These are phyloP conservation scores for Coronaproctus castanopsis DNA, from an alignment of 2,888 invertebrate species.

Conservation along the genomic window DNA sequence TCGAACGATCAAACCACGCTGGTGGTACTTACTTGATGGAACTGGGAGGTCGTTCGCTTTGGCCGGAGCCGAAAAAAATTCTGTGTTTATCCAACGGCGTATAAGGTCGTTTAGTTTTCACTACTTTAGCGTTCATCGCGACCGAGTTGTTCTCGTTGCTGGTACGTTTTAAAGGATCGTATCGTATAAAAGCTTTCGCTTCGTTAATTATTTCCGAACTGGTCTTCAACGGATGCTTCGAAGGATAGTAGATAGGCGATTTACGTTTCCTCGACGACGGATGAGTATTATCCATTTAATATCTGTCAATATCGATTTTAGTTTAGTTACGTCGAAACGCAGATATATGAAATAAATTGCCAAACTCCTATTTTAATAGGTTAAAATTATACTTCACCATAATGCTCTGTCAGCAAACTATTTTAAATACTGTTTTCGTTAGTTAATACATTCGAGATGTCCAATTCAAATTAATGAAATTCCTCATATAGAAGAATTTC, in stretches of 20 bases:
- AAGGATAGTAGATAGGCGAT: conserved; percentile 17
- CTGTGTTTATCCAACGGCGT: conserved; percentile 64
- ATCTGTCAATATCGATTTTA: neutral
- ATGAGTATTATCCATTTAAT: neutral
- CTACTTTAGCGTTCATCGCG: conserved; percentile 25
- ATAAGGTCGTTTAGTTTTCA: conserved; percentile 65
- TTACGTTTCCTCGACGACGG: neutral
- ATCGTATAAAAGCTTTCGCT: conserved; percentile 38
- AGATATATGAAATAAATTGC: too few relatives aligned
- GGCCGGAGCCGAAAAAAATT: conserved; percentile 45
- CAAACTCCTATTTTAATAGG: too few relatives aligned
- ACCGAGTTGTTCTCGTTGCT: too few relatives aligned
- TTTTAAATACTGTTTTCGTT: too few relatives aligned
- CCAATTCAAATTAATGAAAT: too few relatives aligned
- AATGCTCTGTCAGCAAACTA: too few relatives aligned
- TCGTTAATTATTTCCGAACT: conserved; percentile 64
- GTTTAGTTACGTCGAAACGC: neutral
- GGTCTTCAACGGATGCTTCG: conserved; percentile 32
- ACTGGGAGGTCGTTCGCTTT: conserved; percentile 45
- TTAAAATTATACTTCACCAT: too few relatives aligned
- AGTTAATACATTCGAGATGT: too few relatives aligned
- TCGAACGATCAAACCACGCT: too few relatives aligned
- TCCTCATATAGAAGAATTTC: too few relatives aligned
- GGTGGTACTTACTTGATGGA: conserved; percentile 56
- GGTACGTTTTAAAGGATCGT: too few relatives aligned